Evolutionary conservation across 1,140 invertebrate genomes (phyloP).

Genomic region (Drosophila navojoa): DNA sequence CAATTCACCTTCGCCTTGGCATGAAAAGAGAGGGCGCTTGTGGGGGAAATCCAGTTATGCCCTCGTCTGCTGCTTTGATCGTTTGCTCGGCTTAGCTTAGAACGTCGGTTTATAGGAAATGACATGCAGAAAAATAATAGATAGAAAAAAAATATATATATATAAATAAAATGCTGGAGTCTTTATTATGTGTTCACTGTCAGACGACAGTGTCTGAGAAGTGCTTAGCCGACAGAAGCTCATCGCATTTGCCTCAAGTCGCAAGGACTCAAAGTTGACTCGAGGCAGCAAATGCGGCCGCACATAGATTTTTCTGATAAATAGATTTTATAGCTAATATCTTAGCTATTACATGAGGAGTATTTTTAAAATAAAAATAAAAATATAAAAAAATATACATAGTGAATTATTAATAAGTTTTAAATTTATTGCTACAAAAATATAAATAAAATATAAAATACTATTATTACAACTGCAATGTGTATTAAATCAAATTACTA

Average conservation of each 20-base stretch:
- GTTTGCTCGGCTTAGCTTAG: background rate
- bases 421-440: no score
- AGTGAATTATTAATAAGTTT: no score
- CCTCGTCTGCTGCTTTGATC: background rate
- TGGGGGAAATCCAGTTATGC: no score
- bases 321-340: no score
- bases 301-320: no score
- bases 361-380: no score
- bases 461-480: no score
- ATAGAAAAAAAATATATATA: background rate
- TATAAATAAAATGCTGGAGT: background rate
- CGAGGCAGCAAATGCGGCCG: no score
- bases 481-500: no score
- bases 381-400: no score
- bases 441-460: no score
- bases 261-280: background rate
- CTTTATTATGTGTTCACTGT: constrained; percentile 3
- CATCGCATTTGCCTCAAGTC: background rate
- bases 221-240: background rate
- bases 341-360: no score
- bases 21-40: background rate
- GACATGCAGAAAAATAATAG: background rate
- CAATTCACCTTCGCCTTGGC: background rate
- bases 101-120: constrained; percentile 1
- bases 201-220: background rate